Evolutionary conservation across 2,888 invertebrate genomes (phyloP).

Genomic region (Salpingus planirostris): DNA sequence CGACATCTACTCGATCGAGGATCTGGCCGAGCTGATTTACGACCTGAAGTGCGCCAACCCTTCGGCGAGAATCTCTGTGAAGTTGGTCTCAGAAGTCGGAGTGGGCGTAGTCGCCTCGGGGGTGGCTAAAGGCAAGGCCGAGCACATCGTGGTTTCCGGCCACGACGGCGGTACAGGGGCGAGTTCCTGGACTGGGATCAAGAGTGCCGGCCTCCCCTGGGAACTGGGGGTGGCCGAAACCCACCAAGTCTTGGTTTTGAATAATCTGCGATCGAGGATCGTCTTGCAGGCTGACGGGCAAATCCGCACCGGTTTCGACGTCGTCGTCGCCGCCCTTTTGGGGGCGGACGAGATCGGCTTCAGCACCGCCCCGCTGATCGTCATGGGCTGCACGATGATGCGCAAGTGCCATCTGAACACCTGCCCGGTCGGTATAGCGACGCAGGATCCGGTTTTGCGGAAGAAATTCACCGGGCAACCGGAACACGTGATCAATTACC

Average conservation of each 20-base stretch:
- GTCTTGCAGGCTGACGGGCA: constrained; percentile 96
- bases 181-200: constrained; percentile 98
- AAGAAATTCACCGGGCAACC: constrained; percentile 97
- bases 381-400: constrained; percentile 99
- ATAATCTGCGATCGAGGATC: constrained; percentile 86
- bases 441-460: constrained; percentile 91
- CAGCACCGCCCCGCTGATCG: constrained; percentile 96
- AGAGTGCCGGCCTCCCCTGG: constrained; percentile 96
- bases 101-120: constrained; percentile 99
- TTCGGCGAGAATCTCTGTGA: constrained; percentile 88
- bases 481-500: constrained; percentile 93
- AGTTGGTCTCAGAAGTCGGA: constrained; percentile 96
- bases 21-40: constrained; percentile 95
- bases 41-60: constrained; percentile 98
- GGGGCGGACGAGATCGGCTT: constrained; percentile 99
- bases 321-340: constrained; percentile 87
- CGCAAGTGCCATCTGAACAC: constrained; percentile 98
- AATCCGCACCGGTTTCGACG: constrained; percentile 89
- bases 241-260: constrained; percentile 91
- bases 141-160: constrained; percentile 97
- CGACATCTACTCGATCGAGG: constrained; percentile 99
- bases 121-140: constrained; percentile 72
- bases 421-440: constrained; percentile 98
- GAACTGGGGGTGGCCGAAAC: constrained; percentile 97
- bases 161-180: constrained; percentile 99